Evolutionary conservation across 2,113 vertebrate genomes (phyloP).

Genomic region (Helogale parvula): DNA sequence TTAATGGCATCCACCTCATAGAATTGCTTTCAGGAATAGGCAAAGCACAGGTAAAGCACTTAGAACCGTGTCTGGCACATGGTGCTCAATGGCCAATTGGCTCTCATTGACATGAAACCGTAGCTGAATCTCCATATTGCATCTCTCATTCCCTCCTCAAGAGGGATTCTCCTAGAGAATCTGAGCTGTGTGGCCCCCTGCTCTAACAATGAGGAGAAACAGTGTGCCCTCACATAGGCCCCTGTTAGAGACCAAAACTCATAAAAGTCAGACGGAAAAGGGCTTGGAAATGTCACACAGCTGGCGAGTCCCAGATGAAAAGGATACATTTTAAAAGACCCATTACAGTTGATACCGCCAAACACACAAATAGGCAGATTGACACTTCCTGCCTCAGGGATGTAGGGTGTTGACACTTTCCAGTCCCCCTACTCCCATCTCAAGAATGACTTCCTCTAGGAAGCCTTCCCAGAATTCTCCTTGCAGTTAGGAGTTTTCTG

Average conservation of each 20-base stretch:
- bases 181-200: background rate
- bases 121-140: background rate
- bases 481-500: background rate
- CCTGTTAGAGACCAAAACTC: background rate
- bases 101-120: background rate
- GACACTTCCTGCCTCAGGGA: constrained; percentile 26
- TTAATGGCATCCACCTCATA: background rate
- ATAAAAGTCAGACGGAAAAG: constrained; percentile 49
- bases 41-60: background rate
- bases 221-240: background rate
- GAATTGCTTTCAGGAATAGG: background rate
- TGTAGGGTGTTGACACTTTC: background rate
- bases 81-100: background rate
- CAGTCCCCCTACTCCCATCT: background rate
- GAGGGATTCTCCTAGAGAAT: background rate
- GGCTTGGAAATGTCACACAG: constrained; percentile 49
- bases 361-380: background rate
- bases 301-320: constrained; percentile 23
- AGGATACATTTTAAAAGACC: constrained; percentile 9
- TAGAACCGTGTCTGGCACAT: background rate
- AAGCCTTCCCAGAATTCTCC: constrained; percentile 21
- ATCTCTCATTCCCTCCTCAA: background rate
- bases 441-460: background rate
- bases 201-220: background rate
- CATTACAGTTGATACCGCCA: background rate